Evolutionary conservation across 2,888 invertebrate species (phyloP), one percentile per base, ranked within the genome.

Genomic region (Drosophila ezoana): DNA sequence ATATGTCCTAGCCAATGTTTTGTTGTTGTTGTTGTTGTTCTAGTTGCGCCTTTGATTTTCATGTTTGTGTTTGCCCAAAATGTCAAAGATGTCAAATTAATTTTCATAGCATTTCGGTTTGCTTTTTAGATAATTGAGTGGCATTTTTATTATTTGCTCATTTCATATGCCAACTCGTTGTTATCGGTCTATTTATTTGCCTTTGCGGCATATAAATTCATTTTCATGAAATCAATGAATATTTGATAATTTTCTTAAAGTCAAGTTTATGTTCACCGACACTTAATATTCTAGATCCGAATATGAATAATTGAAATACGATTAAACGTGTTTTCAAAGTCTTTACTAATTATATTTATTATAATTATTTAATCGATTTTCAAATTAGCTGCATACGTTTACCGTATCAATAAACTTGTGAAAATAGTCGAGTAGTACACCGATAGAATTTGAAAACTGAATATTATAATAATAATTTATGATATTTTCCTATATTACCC

Each of bases 21-120:
- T 60, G 44, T 57, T 64, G 41, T 49, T n/a, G n/a, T n/a, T 59
- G 11, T 20, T 43, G 18, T 43, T 57, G 52, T n/a, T 54, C 41
- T 59, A 64, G 43, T 45, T 61, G 33, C 43, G 62, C 64, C 67
- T 65, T 76, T 67, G 79, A 63, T 67, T 62, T 54, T 23, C 33
- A 72, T 75, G 41, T 62, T 58, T 63, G 23, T 88, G 74, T 83
- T 83, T 86, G 72, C 74, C 72, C 75, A 72, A 76, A 76, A 83
- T 84, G 87, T 89, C 83, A 87, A 87, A 84, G 63, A 77, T 84
- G 75, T 84, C 85, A 80, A 77, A 89, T 84, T 87, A 83, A 80
- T 84, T 87, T 84, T 65, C 67, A 67, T 64, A 44, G 78, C 51
- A 71, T 80, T 70, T 81, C 6, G 64, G 67, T 74, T 69, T 66